These are phyloP conservation scores for Rachycentron canadum DNA, from an alignment of 2,797 vertebrate species.

Conservation along the genomic window DNA sequence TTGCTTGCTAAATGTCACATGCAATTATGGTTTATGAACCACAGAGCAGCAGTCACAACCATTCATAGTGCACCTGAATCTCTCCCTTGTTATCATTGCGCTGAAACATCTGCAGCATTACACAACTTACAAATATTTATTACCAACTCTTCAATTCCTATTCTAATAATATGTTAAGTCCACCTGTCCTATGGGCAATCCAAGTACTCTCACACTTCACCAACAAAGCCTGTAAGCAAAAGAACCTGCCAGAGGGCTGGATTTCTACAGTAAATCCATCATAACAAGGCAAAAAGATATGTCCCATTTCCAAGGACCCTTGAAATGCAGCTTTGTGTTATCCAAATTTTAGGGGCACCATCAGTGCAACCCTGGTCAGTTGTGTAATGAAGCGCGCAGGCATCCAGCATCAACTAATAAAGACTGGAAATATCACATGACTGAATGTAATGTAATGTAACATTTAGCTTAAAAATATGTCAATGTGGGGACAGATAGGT, in stretches of 20 bases:
- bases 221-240: not conserved
- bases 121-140: slow-evolving; percentile 2
- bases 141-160: not conserved
- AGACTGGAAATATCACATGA: not conserved
- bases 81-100: not conserved
- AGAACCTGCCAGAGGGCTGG: not conserved
- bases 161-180: not conserved
- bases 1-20: slow-evolving; percentile 78
- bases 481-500: not conserved
- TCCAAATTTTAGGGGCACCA: not conserved
- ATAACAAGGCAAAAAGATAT: not conserved
- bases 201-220: not conserved
- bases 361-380: not conserved
- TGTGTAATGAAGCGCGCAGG: not conserved
- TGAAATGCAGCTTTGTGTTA: not conserved
- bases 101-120: not conserved
- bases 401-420: not conserved
- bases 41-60: slow-evolving; percentile 65
- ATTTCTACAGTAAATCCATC: slow-evolving; percentile 6
- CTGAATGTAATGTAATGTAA: not conserved
- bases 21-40: slow-evolving; percentile 75
- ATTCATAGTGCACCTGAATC: slow-evolving; percentile 37
- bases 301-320: not conserved
- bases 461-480: not conserved
- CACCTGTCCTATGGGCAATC: not conserved